These are phyloP conservation scores for Germaria angustata DNA, from an alignment of 2,888 invertebrate species.

Conservation along the genomic window DNA sequence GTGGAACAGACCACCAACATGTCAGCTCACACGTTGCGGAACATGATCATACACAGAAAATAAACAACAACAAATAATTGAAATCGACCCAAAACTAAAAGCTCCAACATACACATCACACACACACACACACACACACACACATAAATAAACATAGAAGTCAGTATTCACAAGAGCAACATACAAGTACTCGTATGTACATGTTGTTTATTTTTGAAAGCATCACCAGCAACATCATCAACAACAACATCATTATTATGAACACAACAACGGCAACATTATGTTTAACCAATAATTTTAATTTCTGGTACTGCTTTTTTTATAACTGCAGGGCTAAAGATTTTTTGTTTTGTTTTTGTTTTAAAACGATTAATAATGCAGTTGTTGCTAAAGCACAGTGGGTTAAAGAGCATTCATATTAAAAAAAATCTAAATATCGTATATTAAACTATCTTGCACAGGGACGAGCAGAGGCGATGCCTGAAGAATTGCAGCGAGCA, in stretches of 20 bases:
- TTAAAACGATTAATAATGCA: not conserved
- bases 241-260: constrained; percentile 15
- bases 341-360: not conserved
- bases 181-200: not conserved
- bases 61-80: constrained; percentile 46
- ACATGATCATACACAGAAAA: constrained; percentile 55
- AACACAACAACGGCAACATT: constrained; percentile 24
- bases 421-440: too few species aligned
- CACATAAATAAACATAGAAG: not conserved
- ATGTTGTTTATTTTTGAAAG: constrained; percentile 63
- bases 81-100: constrained; percentile 44
- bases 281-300: constrained; percentile 47
- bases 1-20: constrained; percentile 61
- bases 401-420: too few species aligned
- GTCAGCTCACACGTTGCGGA: constrained; percentile 63
- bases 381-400: not conserved
- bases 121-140: too few species aligned
- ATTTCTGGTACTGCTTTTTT: constrained; percentile 53
- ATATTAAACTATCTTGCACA: too few species aligned
- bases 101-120: not conserved
- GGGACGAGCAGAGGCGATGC: too few species aligned
- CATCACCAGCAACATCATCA: constrained; percentile 47
- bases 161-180: constrained; percentile 42
- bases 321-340: constrained; percentile 57
- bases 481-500: too few species aligned